Percentiles rank a stretch among this genome's conserved stretches.
Conservation (phyloP, 2,113 vertebrate genomes). For the Ranitomeya imitator region DNA sequence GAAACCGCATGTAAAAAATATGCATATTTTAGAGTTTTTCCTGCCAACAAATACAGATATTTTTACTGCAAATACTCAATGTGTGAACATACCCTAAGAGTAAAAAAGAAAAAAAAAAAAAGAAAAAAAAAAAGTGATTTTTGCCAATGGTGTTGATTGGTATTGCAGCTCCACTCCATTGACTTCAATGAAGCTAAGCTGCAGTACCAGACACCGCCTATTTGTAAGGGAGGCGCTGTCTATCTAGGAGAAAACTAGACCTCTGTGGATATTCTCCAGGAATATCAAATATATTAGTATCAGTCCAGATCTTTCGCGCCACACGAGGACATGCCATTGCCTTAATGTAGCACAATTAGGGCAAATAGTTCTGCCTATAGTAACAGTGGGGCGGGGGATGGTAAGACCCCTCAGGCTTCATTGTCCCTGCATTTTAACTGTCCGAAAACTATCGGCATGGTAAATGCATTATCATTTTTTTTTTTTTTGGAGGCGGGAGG, state of each 20-base stretch:
- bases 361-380: background rate
- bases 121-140: background rate
- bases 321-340: background rate
- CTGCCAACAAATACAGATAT: too few relatives aligned
- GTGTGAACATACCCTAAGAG: too few relatives aligned
- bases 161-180: background rate
- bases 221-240: background rate
- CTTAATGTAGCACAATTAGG: conserved; percentile 35
- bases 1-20: too few relatives aligned
- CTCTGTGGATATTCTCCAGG: too few relatives aligned
- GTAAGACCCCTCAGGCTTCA: conserved; percentile 24
- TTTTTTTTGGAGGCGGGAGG: background rate
- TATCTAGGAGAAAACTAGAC: background rate
- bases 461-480: conserved; percentile 36
- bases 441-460: conserved; percentile 35
- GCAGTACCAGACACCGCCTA: background rate
- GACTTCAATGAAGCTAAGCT: background rate
- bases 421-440: conserved; percentile 30
- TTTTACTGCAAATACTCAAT: too few relatives aligned
- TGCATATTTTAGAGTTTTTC: too few relatives aligned
- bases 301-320: background rate
- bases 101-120: too few relatives aligned
- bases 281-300: background rate
- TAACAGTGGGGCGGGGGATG: conserved; percentile 38
- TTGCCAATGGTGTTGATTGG: background rate